Evolutionary conservation across 2,888 invertebrate genomes (phyloP).

Genomic region (Parasteatoda lunata): DNA sequence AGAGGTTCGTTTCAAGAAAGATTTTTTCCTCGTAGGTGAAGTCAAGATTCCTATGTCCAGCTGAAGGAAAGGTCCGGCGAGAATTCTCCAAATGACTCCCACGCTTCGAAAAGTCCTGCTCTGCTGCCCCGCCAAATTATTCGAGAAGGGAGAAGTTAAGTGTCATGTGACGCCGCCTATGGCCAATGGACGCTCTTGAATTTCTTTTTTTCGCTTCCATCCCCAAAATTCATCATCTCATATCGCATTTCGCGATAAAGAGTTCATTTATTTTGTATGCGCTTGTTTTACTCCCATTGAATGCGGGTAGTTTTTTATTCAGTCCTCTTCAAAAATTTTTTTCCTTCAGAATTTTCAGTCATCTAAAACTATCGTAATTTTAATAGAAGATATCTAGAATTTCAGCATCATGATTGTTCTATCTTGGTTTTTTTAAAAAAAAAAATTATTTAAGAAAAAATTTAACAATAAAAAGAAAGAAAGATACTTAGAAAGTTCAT

Average conservation of each 20-base stretch:
- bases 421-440: too few relatives aligned
- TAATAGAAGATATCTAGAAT: too few relatives aligned
- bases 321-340: background rate
- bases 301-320: background rate
- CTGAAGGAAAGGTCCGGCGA: constrained; percentile 30
- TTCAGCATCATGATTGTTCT: too few relatives aligned
- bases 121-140: background rate
- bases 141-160: constrained; percentile 7
- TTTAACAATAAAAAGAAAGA: too few relatives aligned
- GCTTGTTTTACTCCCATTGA: background rate
- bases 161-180: constrained; percentile 50
- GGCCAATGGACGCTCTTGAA: constrained; percentile 34
- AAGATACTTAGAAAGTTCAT: too few relatives aligned
- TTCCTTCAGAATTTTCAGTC: background rate
- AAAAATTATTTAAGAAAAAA: too few relatives aligned
- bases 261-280: constrained; percentile 13
- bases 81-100: constrained; percentile 38
- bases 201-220: background rate
- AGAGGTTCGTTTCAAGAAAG: background rate
- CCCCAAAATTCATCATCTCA: constrained; percentile 4
- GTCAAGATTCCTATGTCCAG: background rate
- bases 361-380: too few relatives aligned
- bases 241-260: constrained; percentile 41
- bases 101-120: constrained; percentile 26
- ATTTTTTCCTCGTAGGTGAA: background rate